Evolutionary conservation across 1,140 invertebrate genomes (phyloP).

Genomic region (Habropoda laboriosa): DNA sequence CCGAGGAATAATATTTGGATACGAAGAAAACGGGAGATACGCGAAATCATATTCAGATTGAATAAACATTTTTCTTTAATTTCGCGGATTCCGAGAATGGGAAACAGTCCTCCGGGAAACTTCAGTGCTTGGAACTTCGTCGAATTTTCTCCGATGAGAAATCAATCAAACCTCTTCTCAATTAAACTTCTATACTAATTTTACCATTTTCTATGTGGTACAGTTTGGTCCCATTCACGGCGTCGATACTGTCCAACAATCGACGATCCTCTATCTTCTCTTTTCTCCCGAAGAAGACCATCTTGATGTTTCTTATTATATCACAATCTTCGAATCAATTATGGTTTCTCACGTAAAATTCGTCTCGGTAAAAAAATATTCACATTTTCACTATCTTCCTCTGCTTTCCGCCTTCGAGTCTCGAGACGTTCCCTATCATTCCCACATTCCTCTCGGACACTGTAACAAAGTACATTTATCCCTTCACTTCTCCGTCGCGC

Average conservation of each 20-base stretch:
- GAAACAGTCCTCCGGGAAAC: no score
- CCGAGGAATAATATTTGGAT: conserved; percentile 4
- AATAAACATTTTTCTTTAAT: not conserved
- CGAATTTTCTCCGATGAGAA: not conserved
- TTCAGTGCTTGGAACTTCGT: not conserved
- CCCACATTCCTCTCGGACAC: not conserved
- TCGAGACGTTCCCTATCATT: not conserved
- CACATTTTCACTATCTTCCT: not conserved
- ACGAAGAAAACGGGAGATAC: not conserved
- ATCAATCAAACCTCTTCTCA: not conserved
- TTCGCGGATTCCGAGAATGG: no score
- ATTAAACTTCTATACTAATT: not conserved
- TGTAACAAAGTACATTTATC: no score
- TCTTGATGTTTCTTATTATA: conserved; percentile 35
- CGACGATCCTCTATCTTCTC: conserved; percentile 76
- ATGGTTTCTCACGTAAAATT: no score
- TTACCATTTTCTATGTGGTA: conserved; percentile 80
- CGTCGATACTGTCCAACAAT: conserved; percentile 76
- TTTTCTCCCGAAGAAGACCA: conserved; percentile 79
- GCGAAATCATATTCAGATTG: not conserved
- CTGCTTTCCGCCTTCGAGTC: not conserved
- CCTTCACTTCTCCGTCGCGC: not conserved
- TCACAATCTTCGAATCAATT: no score
- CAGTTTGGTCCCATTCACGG: conserved; percentile 73
- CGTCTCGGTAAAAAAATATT: not conserved